Conservation (phyloP, 2,113 vertebrate genomes). For the Mastomys coucha region DNA sequence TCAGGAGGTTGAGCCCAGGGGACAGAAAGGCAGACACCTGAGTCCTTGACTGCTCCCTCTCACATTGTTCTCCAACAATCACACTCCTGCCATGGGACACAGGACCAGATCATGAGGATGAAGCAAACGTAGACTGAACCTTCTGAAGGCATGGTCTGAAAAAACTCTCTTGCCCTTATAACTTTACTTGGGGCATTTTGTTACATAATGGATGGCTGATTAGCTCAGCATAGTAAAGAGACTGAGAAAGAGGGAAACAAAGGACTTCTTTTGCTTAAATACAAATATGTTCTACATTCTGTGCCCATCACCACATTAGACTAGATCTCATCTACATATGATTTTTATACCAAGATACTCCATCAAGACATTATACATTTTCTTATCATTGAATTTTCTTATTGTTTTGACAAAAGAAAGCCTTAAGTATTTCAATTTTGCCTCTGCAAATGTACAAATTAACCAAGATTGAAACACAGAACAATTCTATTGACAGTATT, state of each 20-base stretch:
- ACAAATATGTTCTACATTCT: background rate
- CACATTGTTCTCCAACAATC: background rate
- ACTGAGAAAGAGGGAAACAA: background rate
- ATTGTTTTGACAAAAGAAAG: background rate
- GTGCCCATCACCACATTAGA: background rate
- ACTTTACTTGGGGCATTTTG: background rate
- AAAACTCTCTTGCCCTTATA: background rate
- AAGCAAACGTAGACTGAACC: background rate
- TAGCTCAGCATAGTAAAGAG: background rate
- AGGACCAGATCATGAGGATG: background rate
- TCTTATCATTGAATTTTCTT: slow-evolving; percentile 9
- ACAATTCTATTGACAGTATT: background rate
- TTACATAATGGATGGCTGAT: background rate
- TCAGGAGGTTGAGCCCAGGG: background rate
- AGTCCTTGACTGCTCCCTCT: background rate
- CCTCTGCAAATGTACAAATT: background rate
- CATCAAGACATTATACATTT: background rate
- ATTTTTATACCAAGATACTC: background rate
- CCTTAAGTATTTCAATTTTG: background rate
- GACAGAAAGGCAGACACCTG: background rate
- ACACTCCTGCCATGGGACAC: background rate
- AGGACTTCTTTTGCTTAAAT: background rate
- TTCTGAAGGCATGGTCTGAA: background rate
- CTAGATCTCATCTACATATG: background rate
- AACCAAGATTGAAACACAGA: background rate